A percentile compares a stretch with the other conserved stretches of the same genome.
These are phyloP conservation scores for Catostylus mosaicus DNA, from an alignment of 30 jellyfish, hydroid and myxozoan genomes.

Conservation along the genomic window DNA sequence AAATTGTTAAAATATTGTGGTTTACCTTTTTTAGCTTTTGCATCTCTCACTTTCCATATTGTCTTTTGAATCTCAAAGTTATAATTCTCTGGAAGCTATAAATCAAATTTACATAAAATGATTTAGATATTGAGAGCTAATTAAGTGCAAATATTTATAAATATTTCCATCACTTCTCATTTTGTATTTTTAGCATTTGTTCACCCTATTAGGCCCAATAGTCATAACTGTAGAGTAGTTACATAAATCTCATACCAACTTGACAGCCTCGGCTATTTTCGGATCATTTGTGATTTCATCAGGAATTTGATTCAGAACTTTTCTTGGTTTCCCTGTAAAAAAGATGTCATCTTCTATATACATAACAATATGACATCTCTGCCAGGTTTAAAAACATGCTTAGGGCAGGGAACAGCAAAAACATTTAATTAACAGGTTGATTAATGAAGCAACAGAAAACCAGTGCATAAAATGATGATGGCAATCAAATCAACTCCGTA, in stretches of 20 bases:
- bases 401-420: too few species aligned
- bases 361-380: too few species aligned
- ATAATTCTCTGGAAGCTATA: slow-evolving; percentile 90
- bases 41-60: slow-evolving; percentile 91
- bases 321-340: slow-evolving; percentile 57
- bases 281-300: slow-evolving; percentile 68
- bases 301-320: slow-evolving; percentile 84
- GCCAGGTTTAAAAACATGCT: too few species aligned
- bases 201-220: background rate
- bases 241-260: slow-evolving; percentile 63
- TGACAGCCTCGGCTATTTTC: slow-evolving; percentile 45
- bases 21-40: slow-evolving; percentile 79
- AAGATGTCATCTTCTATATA: too few species aligned
- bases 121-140: too few species aligned
- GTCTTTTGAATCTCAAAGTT: slow-evolving; percentile 96
- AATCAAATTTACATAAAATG: background rate
- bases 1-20: background rate
- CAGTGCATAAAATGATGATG: too few species aligned
- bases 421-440: too few species aligned
- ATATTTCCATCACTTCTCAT: background rate
- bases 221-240: background rate
- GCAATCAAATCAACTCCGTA: too few species aligned
- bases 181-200: background rate
- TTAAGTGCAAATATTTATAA: too few species aligned
- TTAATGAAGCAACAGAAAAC: too few species aligned